phyloP scores from a whole-genome alignment of 92 coral and sea anemone species.

The Epizoanthus illoricatus region DNA sequence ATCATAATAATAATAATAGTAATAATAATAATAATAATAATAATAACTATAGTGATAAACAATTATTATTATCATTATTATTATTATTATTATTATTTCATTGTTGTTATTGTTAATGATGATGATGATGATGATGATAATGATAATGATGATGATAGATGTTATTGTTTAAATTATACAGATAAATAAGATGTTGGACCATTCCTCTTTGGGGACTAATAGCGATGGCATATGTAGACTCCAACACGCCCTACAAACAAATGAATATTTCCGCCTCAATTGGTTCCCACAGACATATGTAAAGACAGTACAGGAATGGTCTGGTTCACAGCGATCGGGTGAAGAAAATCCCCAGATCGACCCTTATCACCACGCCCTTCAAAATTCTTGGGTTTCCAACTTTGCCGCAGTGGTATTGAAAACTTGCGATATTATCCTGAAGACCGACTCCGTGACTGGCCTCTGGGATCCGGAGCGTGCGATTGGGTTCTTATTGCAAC shows the following conservation, averaged over 20 bases:
- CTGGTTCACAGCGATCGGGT: slow-evolving; percentile 25
- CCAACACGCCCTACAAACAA: slow-evolving; percentile 44
- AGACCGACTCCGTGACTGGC: slow-evolving; percentile 25
- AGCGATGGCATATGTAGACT: slow-evolving; percentile 51
- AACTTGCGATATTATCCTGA: slow-evolving; percentile 48
- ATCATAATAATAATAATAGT: too few species aligned
- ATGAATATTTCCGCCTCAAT: slow-evolving; percentile 66
- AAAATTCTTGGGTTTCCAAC: slow-evolving; percentile 30
- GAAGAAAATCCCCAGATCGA: slow-evolving; percentile 16
- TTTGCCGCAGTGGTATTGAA: slow-evolving; percentile 55
- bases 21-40: too few species aligned
- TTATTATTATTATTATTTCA: too few species aligned
- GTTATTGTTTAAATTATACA: background rate
- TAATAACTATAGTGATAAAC: too few species aligned
- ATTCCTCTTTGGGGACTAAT: slow-evolving; percentile 57
- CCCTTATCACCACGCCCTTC: slow-evolving; percentile 41
- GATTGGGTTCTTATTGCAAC: too few species aligned
- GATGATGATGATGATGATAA: background rate
- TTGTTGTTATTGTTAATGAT: too few species aligned
- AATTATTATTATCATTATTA: too few species aligned
- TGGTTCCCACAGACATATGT: slow-evolving; percentile 77
- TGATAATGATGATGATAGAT: background rate
- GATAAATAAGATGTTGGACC: slow-evolving; percentile 39
- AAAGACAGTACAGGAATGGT: slow-evolving; percentile 64
- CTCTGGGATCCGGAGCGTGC: too few species aligned